Percentiles rank a stretch among this genome's conserved stretches.
Conservation (phyloP, 2,113 vertebrate species). For the Otis tarda region DNA sequence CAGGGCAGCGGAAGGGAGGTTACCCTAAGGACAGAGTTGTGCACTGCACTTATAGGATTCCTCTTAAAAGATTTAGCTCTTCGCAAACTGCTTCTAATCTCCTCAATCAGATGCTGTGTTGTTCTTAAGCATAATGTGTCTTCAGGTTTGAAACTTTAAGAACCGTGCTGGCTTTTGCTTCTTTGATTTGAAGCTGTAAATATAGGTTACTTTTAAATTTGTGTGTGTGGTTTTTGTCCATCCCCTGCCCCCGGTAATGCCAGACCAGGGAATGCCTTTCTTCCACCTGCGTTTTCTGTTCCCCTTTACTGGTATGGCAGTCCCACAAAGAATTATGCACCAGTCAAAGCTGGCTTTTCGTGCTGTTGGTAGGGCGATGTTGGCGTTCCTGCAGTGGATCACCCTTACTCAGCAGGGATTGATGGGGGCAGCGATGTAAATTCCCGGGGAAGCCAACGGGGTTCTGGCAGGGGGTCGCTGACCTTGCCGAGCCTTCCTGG, state of each 20-base stretch:
- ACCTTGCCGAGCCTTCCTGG: fast-evolving
- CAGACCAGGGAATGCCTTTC: background rate
- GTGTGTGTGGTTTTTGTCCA: background rate
- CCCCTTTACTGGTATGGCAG: background rate
- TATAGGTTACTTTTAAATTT: background rate
- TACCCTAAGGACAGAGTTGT: background rate
- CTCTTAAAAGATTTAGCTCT: background rate
- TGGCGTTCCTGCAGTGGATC: background rate
- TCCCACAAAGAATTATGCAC: too few relatives aligned
- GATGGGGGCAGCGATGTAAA: background rate
- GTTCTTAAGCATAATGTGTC: background rate
- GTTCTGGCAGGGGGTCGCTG: background rate
- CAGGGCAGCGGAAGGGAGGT: background rate
- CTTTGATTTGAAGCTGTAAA: background rate
- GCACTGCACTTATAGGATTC: background rate
- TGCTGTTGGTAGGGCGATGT: background rate
- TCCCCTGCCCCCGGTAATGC: too few relatives aligned
- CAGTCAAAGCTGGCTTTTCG: background rate
- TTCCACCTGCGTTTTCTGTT: background rate
- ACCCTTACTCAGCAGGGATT: background rate
- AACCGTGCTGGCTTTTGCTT: background rate
- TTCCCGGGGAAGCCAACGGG: background rate
- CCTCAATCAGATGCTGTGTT: background rate
- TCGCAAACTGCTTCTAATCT: background rate
- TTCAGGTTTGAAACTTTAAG: background rate